Percentiles rank a stretch among this genome's conserved stretches.
Conservation (phyloP, 2,888 invertebrate species). For the Koerneria pararmatus region DNA sequence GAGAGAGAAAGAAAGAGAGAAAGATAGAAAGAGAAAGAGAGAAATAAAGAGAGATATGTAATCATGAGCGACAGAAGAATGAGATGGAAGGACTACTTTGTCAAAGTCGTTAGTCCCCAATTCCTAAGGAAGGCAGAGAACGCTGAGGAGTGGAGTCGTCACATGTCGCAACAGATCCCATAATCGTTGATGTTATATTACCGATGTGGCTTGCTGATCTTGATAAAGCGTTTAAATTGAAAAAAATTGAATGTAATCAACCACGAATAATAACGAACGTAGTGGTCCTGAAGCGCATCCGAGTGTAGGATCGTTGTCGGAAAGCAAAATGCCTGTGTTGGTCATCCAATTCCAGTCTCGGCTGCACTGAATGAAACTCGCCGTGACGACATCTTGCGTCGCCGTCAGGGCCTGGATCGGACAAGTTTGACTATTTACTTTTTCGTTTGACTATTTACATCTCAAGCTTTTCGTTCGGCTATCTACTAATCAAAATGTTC, state of each 20-base stretch:
- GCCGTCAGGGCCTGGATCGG: constrained; percentile 15
- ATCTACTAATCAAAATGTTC: no score
- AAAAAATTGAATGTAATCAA: no score
- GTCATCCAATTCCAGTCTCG: constrained; percentile 21
- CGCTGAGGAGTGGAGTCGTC: no score
- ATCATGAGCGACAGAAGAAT: no score
- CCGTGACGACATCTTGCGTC: constrained; percentile 20
- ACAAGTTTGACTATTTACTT: background rate
- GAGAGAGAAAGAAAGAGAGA: no score
- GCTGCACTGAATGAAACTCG: constrained; percentile 20
- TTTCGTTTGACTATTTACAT: background rate
- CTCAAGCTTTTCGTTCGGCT: no score
- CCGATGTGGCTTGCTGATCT: background rate
- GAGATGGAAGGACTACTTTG: no score
- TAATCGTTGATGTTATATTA: background rate
- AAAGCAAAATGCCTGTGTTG: constrained; percentile 8
- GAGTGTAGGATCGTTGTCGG: constrained; percentile 15
- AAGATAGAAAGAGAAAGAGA: no score
- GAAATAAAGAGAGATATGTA: no score
- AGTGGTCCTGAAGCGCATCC: constrained; percentile 16
- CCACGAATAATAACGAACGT: background rate
- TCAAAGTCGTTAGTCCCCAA: no score
- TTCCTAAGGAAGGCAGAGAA: no score
- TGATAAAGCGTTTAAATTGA: background rate
- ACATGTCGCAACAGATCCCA: background rate